Evolutionary conservation across 2,113 vertebrate species (phyloP), one percentile per base, ranked within the genome.

Genomic region (Hipposideros armiger): DNA sequence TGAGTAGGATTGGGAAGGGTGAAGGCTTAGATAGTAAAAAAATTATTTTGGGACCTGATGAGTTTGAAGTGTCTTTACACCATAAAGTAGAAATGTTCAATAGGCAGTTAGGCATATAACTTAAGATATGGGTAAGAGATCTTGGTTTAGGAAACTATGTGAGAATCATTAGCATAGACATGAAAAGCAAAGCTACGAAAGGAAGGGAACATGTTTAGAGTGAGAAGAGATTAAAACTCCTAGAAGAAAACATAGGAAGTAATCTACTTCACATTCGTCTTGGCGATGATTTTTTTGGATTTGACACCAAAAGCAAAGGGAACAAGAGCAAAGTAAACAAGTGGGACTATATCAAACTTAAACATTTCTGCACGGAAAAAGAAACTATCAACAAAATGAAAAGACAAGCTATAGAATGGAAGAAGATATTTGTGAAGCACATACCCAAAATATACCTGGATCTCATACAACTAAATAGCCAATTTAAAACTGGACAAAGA

Each of bases 61-160:
- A 60, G 11, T 87, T 90, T 58, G 32, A 56, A 20, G 42, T 47
- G 11, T 42, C 58, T 78, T 84, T 90, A 58, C 11, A 87, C 50
- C 32, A 69, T 45, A 87, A 58, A 58, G 84, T 52, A n/a, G 42
- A 80, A 72, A 80, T 74, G 16, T 56, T 58, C 64, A 67, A 17
- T 42, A 56, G 47, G 70, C 3, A 70, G 14, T 32, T 62, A 62
- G 10, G 3, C 78, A 30, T 9, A 1, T 42, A 58, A 16, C 50
- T 87, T 77, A 58, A 81, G 24, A 54, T 93, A 24, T 81, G 54
- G 30, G 4, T 40, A 82, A 83, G 47, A 88, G n/a, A 78, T 80
- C 32, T 81, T 81, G 52, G 45, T 30, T 90, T 82, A 62, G 91
- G n/a, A 69, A 95, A 94, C 16, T 28, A 86, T 66, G 77, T 94